Evolutionary conservation across 2,888 invertebrate species (phyloP).

Genomic region (Tiliacea aurago): DNA sequence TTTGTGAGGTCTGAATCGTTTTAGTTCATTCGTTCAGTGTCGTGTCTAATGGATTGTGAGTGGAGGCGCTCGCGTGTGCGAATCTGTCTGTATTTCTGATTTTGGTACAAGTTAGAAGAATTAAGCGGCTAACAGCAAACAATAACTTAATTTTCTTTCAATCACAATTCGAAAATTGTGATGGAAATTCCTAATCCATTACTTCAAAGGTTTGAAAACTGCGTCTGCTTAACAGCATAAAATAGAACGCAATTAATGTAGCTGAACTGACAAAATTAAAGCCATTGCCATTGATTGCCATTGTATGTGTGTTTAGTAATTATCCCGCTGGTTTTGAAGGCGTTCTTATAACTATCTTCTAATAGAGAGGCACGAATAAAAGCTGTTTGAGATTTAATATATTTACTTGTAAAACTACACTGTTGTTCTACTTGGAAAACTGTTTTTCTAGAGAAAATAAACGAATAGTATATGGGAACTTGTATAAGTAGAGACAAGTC

Average conservation of each 20-base stretch:
- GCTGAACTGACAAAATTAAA: background rate
- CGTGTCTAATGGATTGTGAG: conserved; percentile 83
- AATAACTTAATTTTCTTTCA: no score
- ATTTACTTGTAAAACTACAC: no score
- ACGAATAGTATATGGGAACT: background rate
- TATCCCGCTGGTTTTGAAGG: background rate
- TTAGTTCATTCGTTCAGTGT: conserved; percentile 79
- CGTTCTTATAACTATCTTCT: background rate
- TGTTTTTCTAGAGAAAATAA: background rate
- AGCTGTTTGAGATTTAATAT: background rate
- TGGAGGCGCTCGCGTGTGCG: conserved; percentile 78
- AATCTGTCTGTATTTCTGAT: conserved; percentile 71
- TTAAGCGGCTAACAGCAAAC: background rate
- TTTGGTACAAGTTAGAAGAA: conserved; percentile 45
- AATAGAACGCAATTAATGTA: no score
- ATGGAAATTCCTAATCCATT: background rate
- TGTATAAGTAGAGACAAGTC: background rate
- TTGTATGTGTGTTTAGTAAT: no score
- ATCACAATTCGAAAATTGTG: background rate
- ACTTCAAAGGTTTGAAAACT: background rate
- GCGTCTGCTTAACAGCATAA: background rate
- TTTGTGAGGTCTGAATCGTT: conserved; percentile 76
- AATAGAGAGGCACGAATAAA: background rate
- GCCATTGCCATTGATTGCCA: background rate
- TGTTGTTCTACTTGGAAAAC: background rate